A percentile compares a stretch with the other conserved stretches of the same genome.
Conservation (phyloP, 1,140 invertebrate genomes). For the Melipona quadrifasciata region DNA sequence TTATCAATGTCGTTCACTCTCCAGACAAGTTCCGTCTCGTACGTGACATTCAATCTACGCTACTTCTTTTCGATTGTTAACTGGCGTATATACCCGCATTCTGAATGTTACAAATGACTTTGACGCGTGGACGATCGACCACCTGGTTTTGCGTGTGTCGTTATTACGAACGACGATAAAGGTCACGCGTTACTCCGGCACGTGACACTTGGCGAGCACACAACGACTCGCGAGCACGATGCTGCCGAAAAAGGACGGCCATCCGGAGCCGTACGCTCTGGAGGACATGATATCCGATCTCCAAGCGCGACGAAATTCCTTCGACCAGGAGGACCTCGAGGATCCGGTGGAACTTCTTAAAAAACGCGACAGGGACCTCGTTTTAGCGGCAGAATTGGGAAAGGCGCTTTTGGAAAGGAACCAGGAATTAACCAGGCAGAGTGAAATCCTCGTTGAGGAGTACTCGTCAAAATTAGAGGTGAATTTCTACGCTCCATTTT, state of each 20-base stretch:
- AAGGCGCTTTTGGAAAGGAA: slow-evolving; percentile 97
- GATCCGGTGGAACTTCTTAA: slow-evolving; percentile 92
- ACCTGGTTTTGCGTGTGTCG: slow-evolving; percentile 18
- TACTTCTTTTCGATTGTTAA: not conserved
- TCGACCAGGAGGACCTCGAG: slow-evolving; percentile 77
- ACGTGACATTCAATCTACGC: not conserved
- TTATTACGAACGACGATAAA: slow-evolving; percentile 28
- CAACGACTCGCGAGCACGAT: slow-evolving; percentile 68
- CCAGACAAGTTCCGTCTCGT: not conserved
- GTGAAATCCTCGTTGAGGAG: slow-evolving; percentile 93
- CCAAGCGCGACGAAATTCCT: slow-evolving; percentile 71
- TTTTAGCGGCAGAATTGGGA: slow-evolving; percentile 96
- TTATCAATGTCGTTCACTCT: not conserved
- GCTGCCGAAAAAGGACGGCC: slow-evolving; percentile 81
- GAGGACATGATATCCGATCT: slow-evolving; percentile 82
- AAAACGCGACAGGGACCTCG: slow-evolving; percentile 95
- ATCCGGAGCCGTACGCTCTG: slow-evolving; percentile 83
- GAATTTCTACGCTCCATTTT: slow-evolving; percentile 71
- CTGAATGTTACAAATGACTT: slow-evolving; percentile 18
- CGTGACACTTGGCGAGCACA: slow-evolving; percentile 16
- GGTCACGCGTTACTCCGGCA: not conserved
- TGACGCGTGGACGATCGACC: not conserved
- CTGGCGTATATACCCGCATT: not conserved
- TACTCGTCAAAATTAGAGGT: slow-evolving; percentile 97
- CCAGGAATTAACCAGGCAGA: slow-evolving; percentile 93